Evolutionary conservation across 2,888 invertebrate genomes (phyloP), one percentile per base, ranked within the genome.

Genomic region (Netelia inedita): DNA sequence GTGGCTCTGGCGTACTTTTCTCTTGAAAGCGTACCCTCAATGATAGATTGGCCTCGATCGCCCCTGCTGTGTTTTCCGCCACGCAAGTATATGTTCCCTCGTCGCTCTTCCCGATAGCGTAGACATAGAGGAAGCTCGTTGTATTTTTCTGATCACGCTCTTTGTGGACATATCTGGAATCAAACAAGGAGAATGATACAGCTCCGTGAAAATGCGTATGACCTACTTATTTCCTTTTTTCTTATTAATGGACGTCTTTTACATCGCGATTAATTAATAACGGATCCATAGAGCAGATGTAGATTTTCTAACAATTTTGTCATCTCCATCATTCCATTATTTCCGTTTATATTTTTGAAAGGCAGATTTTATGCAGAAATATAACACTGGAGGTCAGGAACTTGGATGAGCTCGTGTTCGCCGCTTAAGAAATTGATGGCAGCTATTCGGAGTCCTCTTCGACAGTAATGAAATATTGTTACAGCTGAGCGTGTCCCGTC

Each of bases 81-180:
- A 97, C 95, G 93, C 98, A 98, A 2, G 97, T 95, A 92, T 97
- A 98, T 9, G 97, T 97, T 5, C 98, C 98, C 90, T 98, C 98
- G 91, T 98, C 97, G 87, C 87, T 79, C 14, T 88, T 74, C 28
- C 92, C 92, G 9, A 90, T 88, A 1, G 89, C 87, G 81, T 91
- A 90, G 2, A 93, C 88, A 23, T 91, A 89, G 2, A 93, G 86
- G 2, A 88, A 88, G 80, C 90, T 91, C 71, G 89, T 92, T 75
- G 91, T 89, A 76, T 92, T 92, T 68, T 88, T 89, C 43, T 89
- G 89, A 1, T 91, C 92, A n/a, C 89, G 92, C 16, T 90, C 86
- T 21, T 88, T 90, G 83, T 90, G 90, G 14, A 89, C 87, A 83
- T 91, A 93, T 83, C 93, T 93, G 89, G 0, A 92, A 92, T 79